These are phyloP conservation scores for Streptopelia turtur DNA, from an alignment of 2,797 vertebrate genomes.

Conservation along the genomic window DNA sequence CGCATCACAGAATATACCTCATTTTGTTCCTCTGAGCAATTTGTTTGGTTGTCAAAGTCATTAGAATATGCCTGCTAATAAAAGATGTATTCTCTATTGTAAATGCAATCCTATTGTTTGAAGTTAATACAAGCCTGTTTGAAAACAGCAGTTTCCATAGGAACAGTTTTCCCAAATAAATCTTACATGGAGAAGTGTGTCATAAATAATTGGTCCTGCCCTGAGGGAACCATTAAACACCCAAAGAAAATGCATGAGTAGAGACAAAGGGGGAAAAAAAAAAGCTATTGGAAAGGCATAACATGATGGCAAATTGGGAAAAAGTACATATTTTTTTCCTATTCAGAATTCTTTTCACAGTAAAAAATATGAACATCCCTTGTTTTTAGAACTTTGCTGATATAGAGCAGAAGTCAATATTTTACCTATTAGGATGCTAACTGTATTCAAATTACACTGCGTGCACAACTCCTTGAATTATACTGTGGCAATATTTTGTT, in stretches of 20 bases:
- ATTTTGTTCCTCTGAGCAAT: conserved; percentile 45
- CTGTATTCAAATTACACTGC: background rate
- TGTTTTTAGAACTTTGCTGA: background rate
- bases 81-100: conserved; percentile 59
- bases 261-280: background rate
- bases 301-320: background rate
- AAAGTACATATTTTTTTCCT: background rate
- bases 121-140: conserved; percentile 73
- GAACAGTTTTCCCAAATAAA: conserved; percentile 77
- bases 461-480: background rate
- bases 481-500: background rate
- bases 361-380: background rate
- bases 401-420: background rate
- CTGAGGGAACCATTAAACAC: conserved; percentile 71
- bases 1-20: background rate
- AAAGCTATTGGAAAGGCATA: conserved; percentile 8
- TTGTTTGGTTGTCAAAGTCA: conserved; percentile 59
- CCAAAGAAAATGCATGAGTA: conserved; percentile 64
- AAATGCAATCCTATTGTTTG: conserved; percentile 73
- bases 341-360: background rate
- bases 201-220: conserved; percentile 79
- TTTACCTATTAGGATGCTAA: background rate
- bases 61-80: conserved; percentile 53
- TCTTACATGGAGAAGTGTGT: conserved; percentile 75
- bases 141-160: conserved; percentile 82